Evolutionary conservation across 2,888 invertebrate species (phyloP), one percentile per base, ranked within the genome.

Genomic region (Himalopsyche tibetana): DNA sequence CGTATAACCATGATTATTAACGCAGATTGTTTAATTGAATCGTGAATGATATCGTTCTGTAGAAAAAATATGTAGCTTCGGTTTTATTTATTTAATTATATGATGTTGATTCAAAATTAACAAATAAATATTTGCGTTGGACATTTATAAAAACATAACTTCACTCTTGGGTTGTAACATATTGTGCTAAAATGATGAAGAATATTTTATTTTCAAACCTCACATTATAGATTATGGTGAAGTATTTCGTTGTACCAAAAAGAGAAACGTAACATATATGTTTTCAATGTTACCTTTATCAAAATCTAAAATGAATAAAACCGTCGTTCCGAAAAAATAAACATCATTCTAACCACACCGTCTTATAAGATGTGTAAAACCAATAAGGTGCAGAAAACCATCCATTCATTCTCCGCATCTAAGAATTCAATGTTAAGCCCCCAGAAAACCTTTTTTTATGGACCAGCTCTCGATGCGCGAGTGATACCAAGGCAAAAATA

Each of bases 301-400:
- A 51, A 51, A 51, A 36, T 38, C 12, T 74, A 28, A 74, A 74
- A 74, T 38, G 36, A 38, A 74, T 74, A 74, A 74, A 36, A 36
- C 74, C 74, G 74, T 74, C 74, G 36, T 74, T 74, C 74, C 36
- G 74, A 74, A 74, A 63, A 74, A 74, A 74, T 74, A 74, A 74
- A 74, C 74, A 74, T 74, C 74, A 36, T 74, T 74, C 36, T 74
- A 74, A 74, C 19, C 74, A 74, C 74, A 38, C 74, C 74, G 36
- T 38, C 74, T 74, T 74, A 74, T 74, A 74, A 74, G 74, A 74
- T 74, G 74, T 74, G 74, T 74, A 74, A 74, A 74, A 74, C 74
- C 74, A 74, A 74, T 74, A 74, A 74, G 74, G 74, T 74, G 74
- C 74, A 74, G 74, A 74, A 74, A 74, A 74, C 28, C 74, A 74